A percentile compares a stretch with the other conserved stretches of the same genome.
Evolutionary conservation across 2,888 invertebrate genomes (phyloP).

Genomic region (Dryocosmus kuriphilus): DNA sequence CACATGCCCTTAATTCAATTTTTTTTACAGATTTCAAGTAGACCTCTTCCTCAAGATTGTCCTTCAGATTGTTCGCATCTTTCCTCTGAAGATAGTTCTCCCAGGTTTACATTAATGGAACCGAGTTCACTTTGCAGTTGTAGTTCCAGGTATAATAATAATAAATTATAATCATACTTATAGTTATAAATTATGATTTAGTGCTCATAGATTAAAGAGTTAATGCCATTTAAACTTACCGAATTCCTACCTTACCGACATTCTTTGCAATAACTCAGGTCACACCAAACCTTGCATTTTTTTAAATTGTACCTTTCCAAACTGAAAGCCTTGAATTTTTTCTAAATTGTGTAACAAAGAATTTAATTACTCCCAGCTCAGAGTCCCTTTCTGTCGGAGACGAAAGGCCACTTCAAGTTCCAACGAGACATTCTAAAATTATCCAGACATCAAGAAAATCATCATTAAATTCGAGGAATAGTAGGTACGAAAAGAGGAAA

Average conservation of each 20-base stretch:
- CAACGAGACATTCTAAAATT: not conserved
- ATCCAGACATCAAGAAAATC: not conserved
- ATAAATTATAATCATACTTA: not conserved
- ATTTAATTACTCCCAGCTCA: not conserved
- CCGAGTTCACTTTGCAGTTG: conserved; percentile 2
- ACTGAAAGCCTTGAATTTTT: too few species aligned
- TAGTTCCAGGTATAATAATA: not conserved
- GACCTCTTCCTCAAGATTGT: conserved; percentile 48
- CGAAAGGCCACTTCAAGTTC: not conserved
- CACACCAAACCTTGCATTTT: too few species aligned
- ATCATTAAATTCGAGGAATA: not conserved
- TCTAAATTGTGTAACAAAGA: not conserved
- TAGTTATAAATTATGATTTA: too few species aligned
- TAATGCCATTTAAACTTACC: too few species aligned
- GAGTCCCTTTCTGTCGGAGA: conserved; percentile 10
- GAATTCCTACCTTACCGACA: too few species aligned
- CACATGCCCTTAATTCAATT: not conserved
- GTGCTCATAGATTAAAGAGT: too few species aligned
- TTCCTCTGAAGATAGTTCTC: conserved; percentile 33
- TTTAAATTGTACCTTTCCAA: too few species aligned
- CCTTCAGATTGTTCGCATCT: conserved; percentile 50
- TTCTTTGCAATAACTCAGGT: too few species aligned
- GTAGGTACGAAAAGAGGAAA: not conserved
- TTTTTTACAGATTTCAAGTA: conserved; percentile 48
- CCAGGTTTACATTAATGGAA: conserved; percentile 3